phyloP scores from a whole-genome alignment of 92 coral and sea anemone species.

The Parazoanthus swiftii region DNA sequence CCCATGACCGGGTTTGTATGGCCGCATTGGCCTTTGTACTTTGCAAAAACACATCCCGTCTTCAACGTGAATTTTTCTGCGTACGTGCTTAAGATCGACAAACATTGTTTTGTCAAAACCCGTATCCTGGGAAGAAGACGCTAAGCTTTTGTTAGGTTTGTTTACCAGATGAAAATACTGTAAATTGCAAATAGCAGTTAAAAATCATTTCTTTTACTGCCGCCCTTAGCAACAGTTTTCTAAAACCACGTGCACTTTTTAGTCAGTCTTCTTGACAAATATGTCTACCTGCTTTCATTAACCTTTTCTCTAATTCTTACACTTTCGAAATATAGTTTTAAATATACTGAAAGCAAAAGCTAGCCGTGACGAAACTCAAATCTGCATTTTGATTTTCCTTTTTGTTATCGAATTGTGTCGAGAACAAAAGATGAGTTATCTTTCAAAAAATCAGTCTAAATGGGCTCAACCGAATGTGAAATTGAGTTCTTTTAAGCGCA shows the following conservation, averaged over 20 bases:
- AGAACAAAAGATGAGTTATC: not conserved
- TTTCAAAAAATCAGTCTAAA: not conserved
- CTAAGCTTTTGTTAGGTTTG: not conserved
- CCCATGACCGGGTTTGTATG: too few relatives aligned
- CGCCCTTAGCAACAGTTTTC: not conserved
- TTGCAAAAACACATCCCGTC: not conserved
- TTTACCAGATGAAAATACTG: too few relatives aligned
- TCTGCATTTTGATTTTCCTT: slow-evolving; percentile 8
- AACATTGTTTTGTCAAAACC: not conserved
- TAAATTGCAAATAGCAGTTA: not conserved
- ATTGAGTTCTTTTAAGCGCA: not conserved
- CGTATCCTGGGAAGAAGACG: not conserved
- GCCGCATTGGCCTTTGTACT: too few relatives aligned
- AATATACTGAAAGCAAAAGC: not conserved
- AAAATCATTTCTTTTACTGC: too few relatives aligned
- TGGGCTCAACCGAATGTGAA: not conserved
- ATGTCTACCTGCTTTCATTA: not conserved
- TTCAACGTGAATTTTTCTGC: not conserved
- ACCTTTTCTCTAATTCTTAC: too few relatives aligned
- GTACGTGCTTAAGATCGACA: not conserved
- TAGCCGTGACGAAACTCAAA: not conserved
- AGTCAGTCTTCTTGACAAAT: not conserved
- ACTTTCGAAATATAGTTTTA: not conserved
- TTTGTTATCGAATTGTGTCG: slow-evolving; percentile 11
- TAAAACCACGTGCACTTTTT: not conserved